Evolutionary conservation across 2,888 invertebrate species (phyloP).

Genomic region (Anthophora plumipes): DNA sequence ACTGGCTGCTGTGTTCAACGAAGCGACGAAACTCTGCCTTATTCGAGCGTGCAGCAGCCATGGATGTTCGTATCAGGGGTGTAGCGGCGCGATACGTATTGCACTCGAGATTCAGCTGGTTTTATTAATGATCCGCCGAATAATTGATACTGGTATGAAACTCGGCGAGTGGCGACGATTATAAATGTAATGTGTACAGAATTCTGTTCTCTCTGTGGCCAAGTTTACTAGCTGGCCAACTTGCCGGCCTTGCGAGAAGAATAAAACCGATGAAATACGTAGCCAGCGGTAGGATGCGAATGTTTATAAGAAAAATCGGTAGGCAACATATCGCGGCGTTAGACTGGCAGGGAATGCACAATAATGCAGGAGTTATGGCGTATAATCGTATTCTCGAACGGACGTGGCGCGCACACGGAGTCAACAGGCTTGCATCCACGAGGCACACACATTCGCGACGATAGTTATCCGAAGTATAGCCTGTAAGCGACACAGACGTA

Average conservation of each 20-base stretch:
- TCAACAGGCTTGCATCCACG: too few species aligned
- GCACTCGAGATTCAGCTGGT: conserved; percentile 48
- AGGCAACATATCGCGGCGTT: conserved; percentile 36
- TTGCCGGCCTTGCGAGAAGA: conserved; percentile 13
- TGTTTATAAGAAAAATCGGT: conserved; percentile 44
- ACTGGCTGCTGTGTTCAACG: conserved; percentile 28
- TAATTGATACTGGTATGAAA: conserved; percentile 65
- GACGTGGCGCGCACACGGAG: conserved; percentile 1
- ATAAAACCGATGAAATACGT: conserved; percentile 58
- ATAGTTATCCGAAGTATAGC: conserved; percentile 63
- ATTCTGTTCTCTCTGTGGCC: conserved; percentile 38
- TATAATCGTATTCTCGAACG: conserved; percentile 57
- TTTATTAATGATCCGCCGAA: conserved; percentile 55
- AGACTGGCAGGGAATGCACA: conserved; percentile 46
- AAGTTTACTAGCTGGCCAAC: background rate
- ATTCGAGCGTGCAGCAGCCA: conserved; percentile 35
- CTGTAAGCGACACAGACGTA: conserved; percentile 45
- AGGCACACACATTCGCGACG: conserved; percentile 13
- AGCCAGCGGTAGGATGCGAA: conserved; percentile 39
- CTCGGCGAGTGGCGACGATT: conserved; percentile 42
- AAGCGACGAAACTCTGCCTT: conserved; percentile 54
- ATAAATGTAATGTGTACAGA: conserved; percentile 51
- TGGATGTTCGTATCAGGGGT: conserved; percentile 27
- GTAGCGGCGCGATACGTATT: conserved; percentile 55
- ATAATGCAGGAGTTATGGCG: conserved; percentile 58